phyloP scores from a whole-genome alignment of 2,797 vertebrate species.

The Propithecus perrieri region DNA sequence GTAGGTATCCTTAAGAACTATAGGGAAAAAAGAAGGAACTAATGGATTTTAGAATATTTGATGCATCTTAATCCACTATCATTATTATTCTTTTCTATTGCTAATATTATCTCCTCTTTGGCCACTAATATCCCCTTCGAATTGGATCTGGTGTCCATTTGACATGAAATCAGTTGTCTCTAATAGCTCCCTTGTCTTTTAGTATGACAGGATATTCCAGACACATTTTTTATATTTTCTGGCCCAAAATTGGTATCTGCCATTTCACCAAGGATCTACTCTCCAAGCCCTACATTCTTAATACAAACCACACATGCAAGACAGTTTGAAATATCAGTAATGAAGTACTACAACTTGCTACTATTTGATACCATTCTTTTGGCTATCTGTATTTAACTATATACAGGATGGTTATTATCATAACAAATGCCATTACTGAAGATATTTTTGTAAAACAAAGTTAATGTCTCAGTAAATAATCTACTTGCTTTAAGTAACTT shows the following conservation, averaged over 20 bases:
- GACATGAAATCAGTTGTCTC: neutral
- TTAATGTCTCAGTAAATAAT: neutral
- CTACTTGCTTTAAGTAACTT: neutral
- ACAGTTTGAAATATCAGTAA: neutral
- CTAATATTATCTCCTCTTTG: slow-evolving; percentile 5
- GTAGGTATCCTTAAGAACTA: slow-evolving; percentile 12
- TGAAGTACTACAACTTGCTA: neutral
- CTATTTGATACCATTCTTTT: neutral
- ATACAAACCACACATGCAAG: neutral
- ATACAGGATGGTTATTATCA: neutral
- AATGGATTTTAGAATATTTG: slow-evolving; percentile 25
- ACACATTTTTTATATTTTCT: neutral
- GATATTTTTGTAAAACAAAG: neutral
- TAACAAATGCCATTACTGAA: neutral
- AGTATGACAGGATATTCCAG: neutral
- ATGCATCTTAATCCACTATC: neutral
- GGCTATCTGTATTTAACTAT: neutral
- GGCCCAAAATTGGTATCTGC: neutral
- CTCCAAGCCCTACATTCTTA: neutral
- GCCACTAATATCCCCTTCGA: neutral
- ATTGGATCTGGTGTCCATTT: neutral
- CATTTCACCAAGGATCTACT: neutral
- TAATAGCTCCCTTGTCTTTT: neutral
- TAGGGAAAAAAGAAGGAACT: neutral
- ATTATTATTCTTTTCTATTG: neutral